Conservation (phyloP, 2,797 vertebrate species). For the Lophotriccus pileatus region DNA sequence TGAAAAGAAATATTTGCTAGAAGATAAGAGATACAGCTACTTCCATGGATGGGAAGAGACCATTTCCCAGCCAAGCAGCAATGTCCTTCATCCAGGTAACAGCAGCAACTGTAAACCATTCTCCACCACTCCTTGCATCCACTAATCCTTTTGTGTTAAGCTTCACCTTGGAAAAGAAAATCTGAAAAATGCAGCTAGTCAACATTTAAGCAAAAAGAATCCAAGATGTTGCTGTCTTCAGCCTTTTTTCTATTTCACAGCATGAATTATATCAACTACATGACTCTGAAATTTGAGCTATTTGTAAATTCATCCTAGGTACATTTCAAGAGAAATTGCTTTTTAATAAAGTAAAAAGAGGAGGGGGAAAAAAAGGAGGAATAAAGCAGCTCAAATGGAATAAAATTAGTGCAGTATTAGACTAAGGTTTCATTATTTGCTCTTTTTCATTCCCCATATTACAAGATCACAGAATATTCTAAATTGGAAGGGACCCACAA, state of each 20-base stretch:
- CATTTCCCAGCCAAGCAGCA: not conserved
- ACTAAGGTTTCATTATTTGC: not conserved
- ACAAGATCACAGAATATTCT: not conserved
- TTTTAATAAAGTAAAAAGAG: not conserved
- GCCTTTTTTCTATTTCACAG: not conserved
- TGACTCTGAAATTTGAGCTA: not conserved
- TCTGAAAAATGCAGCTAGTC: not conserved
- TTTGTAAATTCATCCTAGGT: not conserved
- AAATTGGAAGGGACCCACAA: not conserved
- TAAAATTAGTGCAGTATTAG: not conserved
- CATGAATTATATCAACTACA: not conserved
- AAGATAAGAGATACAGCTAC: not conserved
- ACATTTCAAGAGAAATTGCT: not conserved
- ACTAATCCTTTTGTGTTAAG: not conserved
- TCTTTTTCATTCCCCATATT: not conserved
- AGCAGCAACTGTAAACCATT: not conserved
- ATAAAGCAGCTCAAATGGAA: not conserved
- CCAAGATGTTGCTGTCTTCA: not conserved
- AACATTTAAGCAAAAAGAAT: not conserved
- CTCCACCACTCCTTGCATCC: not conserved
- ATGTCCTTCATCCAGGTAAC: not conserved
- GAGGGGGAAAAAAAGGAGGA: fast-evolving
- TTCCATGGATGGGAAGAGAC: not conserved
- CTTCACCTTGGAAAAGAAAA: not conserved
- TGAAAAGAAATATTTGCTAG: not conserved